Evolutionary conservation across 2,797 vertebrate genomes (phyloP).

Genomic region (Sebastes hubbsi): DNA sequence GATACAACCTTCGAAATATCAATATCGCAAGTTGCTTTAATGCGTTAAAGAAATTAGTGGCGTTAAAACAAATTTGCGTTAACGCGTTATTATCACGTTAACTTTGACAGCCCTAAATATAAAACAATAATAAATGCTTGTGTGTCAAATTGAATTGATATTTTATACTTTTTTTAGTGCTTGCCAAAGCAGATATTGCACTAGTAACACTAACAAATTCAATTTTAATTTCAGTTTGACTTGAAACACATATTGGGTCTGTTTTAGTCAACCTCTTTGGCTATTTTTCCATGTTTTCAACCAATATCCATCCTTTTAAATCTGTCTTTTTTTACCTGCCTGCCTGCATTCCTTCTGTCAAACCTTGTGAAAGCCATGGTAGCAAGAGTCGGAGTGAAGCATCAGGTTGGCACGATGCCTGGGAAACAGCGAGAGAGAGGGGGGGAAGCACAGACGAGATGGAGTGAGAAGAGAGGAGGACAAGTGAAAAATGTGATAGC

Average conservation of each 20-base stretch:
- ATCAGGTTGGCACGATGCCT: constrained; percentile 50
- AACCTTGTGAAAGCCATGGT: neutral
- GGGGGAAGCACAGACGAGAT: constrained; percentile 4
- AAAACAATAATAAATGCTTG: neutral
- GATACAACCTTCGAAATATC: too few relatives aligned
- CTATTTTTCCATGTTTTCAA: neutral
- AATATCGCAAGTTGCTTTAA: too few relatives aligned
- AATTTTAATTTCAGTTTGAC: neutral
- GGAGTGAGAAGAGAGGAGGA: constrained; percentile 48
- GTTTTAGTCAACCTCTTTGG: neutral
- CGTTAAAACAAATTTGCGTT: too few relatives aligned
- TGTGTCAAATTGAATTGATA: neutral
- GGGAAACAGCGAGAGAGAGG: constrained; percentile 16
- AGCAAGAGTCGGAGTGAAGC: constrained; percentile 16
- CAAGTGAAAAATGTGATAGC: constrained; percentile 45
- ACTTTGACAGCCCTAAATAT: neutral
- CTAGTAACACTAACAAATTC: neutral
- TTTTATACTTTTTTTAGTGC: neutral
- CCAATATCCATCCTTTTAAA: neutral
- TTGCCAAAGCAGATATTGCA: neutral
- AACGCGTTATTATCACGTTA: too few relatives aligned
- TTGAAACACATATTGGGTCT: neutral
- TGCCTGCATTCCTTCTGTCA: constrained; percentile 1
- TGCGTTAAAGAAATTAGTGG: too few relatives aligned
- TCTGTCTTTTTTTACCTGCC: neutral